Evolutionary conservation across 1,140 invertebrate genomes (phyloP).

Genomic region (Polypedilum pembai): DNA sequence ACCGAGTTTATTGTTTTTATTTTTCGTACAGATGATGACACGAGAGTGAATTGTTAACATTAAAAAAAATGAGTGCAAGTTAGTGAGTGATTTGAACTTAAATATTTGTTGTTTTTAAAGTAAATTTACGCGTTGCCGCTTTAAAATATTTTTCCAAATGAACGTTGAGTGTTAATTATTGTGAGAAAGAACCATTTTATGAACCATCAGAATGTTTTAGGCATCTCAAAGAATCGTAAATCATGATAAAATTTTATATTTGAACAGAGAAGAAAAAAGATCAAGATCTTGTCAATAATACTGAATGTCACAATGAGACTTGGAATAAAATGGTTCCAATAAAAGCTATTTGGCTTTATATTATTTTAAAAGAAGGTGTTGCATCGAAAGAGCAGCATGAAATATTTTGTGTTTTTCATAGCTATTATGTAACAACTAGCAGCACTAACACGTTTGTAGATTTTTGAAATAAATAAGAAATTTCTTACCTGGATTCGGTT

Average conservation of each 20-base stretch:
- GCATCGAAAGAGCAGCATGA: background rate
- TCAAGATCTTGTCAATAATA: too few relatives aligned
- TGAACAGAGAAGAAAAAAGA: background rate
- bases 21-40: background rate
- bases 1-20: background rate
- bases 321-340: background rate
- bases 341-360: background rate
- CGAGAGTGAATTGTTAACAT: background rate
- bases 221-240: conserved; percentile 1
- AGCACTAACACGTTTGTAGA: background rate
- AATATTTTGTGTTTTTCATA: too few relatives aligned
- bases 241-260: background rate
- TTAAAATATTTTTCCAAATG: background rate
- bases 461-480: conserved; percentile 23
- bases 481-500: conserved; percentile 69
- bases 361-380: background rate
- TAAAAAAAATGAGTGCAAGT: background rate
- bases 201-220: background rate
- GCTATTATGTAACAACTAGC: background rate
- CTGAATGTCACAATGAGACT: background rate
- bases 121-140: background rate
- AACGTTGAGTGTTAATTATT: background rate
- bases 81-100: background rate
- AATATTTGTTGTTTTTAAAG: background rate
- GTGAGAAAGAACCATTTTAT: conserved; percentile 17